Evolutionary conservation across 2,888 invertebrate genomes (phyloP), one percentile per base, ranked within the genome.

Genomic region (Hypomecis punctinalis): DNA sequence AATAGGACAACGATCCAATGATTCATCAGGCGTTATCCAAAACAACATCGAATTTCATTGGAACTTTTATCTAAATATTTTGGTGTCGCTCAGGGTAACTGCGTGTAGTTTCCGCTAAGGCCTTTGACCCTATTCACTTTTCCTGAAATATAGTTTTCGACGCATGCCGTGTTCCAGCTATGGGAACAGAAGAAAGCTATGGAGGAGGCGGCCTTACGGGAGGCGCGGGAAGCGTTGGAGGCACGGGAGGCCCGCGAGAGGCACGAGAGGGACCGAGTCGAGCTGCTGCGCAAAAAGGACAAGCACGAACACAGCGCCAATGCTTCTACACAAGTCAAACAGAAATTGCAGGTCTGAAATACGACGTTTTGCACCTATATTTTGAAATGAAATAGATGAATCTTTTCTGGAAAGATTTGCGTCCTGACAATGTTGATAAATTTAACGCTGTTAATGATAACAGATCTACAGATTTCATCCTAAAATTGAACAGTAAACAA

Each of bases 261-360:
- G 66, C 94, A 96, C 78, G 97, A 98, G 87, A 94, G 97, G 69
- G 97, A 98, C 78, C 94, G 96, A 78, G 94, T 97, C 74, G 97
- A 98, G 81, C 96, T 97, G 73, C 94, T 98, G 78, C 95, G 97
- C 82, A 98, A 98, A 91, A 98, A 98, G 88, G 98, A 98, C 89
- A 98, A 98, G 88, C 97, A 97, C 84, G 98, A 98, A 87, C 98
- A 98, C 93, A 98, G 98, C 92, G 99, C 99, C 62, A 97, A 98
- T 81, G 99, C 99, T 72, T 99, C 98, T 72, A 96, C 97, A 33
- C 98, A 98, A 91, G 99, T 99, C 82, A 99, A 99, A 89, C 98
- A 98, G 93, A 97, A 98, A 82, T 94, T 99, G 77, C 98, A 98
- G 95, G 98, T 96, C 35, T 23, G 52, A 9, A 11, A 52, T 13